Conservation (phyloP, 2,888 invertebrate genomes). For the Halocaridina rubra region DNA sequence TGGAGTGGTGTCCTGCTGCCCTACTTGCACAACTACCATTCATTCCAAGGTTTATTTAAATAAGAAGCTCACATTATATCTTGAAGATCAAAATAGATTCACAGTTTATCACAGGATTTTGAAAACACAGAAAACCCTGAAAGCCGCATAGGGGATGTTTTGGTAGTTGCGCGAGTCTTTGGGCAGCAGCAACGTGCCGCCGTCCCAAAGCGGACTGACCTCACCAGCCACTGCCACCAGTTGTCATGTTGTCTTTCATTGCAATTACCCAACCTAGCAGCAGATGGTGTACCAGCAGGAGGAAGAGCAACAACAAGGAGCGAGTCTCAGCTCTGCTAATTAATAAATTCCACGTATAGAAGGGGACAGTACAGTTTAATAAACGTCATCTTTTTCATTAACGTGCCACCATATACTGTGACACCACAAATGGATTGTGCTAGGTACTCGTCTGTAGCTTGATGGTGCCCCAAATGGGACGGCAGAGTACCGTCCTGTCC, state of each 20-base stretch:
- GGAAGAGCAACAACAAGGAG: slow-evolving; percentile 46
- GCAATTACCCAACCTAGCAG: slow-evolving; percentile 58
- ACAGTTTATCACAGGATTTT: slow-evolving; percentile 3
- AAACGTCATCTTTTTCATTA: not conserved
- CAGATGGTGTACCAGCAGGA: slow-evolving; percentile 54
- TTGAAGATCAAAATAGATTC: not conserved
- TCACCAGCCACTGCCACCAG: slow-evolving; percentile 60
- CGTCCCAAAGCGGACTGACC: slow-evolving; percentile 58
- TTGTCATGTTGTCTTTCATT: slow-evolving; percentile 60
- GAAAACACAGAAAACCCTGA: slow-evolving; percentile 1
- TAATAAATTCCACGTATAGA: not conserved
- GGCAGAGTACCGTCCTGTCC: slow-evolving; percentile 45
- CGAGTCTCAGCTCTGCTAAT: not conserved
- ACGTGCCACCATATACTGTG: not conserved
- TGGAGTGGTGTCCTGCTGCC: slow-evolving; percentile 51
- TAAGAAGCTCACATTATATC: not conserved
- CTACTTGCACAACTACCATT: slow-evolving; percentile 31
- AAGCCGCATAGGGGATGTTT: not conserved
- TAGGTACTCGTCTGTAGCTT: slow-evolving; percentile 7
- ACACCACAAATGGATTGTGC: slow-evolving; percentile 10
- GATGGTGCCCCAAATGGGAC: slow-evolving; percentile 37
- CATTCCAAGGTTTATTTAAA: not conserved
- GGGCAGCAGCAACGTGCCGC: slow-evolving; percentile 48
- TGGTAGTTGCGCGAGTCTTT: slow-evolving; percentile 27
- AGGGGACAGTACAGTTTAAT: slow-evolving; percentile 40